Base-by-base conservation (phyloP, 2,888 invertebrate species). In the Pantelozetes paolii region DNA sequence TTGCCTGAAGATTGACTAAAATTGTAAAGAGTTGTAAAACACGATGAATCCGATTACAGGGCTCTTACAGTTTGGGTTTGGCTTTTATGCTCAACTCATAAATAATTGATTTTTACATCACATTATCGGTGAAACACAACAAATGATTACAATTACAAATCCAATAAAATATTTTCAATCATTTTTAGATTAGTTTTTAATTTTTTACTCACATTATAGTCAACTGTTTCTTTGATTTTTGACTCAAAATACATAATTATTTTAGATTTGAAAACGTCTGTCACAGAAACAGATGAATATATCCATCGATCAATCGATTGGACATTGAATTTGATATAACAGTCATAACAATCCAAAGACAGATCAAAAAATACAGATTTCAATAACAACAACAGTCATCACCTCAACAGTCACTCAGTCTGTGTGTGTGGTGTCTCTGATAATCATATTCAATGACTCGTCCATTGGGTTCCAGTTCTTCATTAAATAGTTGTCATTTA, bases 11-110 rank as follows among this genome's bases (percentile, higher is more conserved):
- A 45, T n/a, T 8, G 18, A 20, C 50, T 36, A 36, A 3, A 36
- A 36, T 36, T 36, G 6, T 8, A 36, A 9, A 50, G n/a, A 2
- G 50, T n/a, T n/a, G n/a, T n/a, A n/a, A n/a, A n/a, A n/a, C n/a
- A n/a, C n/a, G n/a, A n/a, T n/a, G 59, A 59, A 59, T 59, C 59
- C 59, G 26, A 59, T 59, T 59, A 59, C 59, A 26, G 59, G n/a
- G 59, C 59, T 2, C 59, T 59, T 15, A 30, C 30, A 59, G 28
- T 30, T 11, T 9, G 6, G 11, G 30, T 28, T 1, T 23, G 50
- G 18, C 20, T n/a, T 45, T 2, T 45, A 13, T 45, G 3, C 6
- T 50, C 36, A 20, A 8, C n/a, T 50, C 8, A 50, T 50, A 50
- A 50, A 50, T 50, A 50, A 50, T 50, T 50, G 18, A 20, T 50